Percentiles rank a stretch among this genome's conserved stretches.
Conservation (phyloP, 2,888 invertebrate species). For the Carterocephalus palaemon region DNA sequence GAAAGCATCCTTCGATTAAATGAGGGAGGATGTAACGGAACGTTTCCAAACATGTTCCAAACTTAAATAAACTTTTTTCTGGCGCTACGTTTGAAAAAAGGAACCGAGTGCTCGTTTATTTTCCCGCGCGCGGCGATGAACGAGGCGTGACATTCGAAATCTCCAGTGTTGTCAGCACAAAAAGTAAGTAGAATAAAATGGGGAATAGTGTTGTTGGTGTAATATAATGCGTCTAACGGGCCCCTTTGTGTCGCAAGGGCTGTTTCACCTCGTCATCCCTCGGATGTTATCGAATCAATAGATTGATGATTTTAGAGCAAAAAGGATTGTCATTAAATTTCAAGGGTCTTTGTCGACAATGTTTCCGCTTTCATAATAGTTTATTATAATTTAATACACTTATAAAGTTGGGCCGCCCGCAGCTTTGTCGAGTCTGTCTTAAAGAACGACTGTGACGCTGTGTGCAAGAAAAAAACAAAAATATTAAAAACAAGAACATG, state of each 20-base stretch:
- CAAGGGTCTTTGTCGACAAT: slow-evolving; percentile 33
- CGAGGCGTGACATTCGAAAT: slow-evolving; percentile 76
- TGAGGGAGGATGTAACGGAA: slow-evolving; percentile 62
- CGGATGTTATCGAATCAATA: slow-evolving; percentile 42
- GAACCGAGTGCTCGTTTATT: slow-evolving; percentile 54
- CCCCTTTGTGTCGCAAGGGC: slow-evolving; percentile 58
- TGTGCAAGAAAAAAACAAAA: slow-evolving; percentile 2
- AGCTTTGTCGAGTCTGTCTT: slow-evolving; percentile 8
- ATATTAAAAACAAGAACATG: not conserved
- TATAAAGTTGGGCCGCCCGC: slow-evolving; percentile 10
- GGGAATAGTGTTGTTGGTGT: slow-evolving; percentile 66
- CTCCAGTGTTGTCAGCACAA: slow-evolving; percentile 64
- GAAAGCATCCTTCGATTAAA: slow-evolving; percentile 57
- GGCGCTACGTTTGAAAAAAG: slow-evolving; percentile 53
- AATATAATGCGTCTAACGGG: slow-evolving; percentile 74
- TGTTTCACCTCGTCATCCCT: slow-evolving; percentile 52
- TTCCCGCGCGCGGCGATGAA: slow-evolving; percentile 60
- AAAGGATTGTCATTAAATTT: slow-evolving; percentile 51
- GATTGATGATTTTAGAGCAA: slow-evolving; percentile 54
- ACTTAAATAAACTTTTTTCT: slow-evolving; percentile 60
- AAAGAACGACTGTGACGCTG: not conserved
- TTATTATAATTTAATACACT: slow-evolving; percentile 17
- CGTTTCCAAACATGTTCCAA: slow-evolving; percentile 54
- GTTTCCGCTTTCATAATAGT: slow-evolving; percentile 30
- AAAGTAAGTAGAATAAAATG: slow-evolving; percentile 54